Conservation (phyloP, 37 sponge, comb jelly and placozoan species). For the Chondrosia reniformis region DNA sequence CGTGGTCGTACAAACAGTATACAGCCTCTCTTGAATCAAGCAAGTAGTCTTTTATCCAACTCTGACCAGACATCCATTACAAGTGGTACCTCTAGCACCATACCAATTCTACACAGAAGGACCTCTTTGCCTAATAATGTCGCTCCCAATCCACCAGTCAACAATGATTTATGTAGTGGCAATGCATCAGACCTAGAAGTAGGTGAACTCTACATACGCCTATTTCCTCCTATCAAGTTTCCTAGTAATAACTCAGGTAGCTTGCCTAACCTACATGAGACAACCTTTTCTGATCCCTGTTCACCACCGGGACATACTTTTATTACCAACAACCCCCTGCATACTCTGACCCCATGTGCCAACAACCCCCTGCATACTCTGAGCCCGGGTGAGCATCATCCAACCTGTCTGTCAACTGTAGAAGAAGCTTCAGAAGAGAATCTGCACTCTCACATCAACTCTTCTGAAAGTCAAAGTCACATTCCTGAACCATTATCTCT, state of each 20-base stretch:
- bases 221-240: not conserved
- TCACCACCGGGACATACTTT: not conserved
- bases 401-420: not conserved
- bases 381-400: not conserved
- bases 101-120: not conserved
- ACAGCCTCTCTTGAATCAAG: not conserved
- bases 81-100: not conserved
- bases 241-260: not conserved
- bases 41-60: not conserved
- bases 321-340: not conserved
- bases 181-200: not conserved
- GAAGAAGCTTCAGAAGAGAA: conserved; percentile 12
- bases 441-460: not conserved
- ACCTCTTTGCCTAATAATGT: not conserved
- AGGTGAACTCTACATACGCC: not conserved
- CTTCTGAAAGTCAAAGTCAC: not conserved
- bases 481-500: not conserved
- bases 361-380: not conserved
- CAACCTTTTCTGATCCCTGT: not conserved
- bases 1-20: conserved; percentile 6
- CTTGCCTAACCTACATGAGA: conserved; percentile 11
- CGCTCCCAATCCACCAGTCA: not conserved
- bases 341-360: not conserved
- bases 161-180: not conserved
- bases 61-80: conserved; percentile 21